Evolutionary conservation across 2,797 vertebrate genomes (phyloP), one percentile per base, ranked within the genome.

Genomic region (Acanthiza pusilla): DNA sequence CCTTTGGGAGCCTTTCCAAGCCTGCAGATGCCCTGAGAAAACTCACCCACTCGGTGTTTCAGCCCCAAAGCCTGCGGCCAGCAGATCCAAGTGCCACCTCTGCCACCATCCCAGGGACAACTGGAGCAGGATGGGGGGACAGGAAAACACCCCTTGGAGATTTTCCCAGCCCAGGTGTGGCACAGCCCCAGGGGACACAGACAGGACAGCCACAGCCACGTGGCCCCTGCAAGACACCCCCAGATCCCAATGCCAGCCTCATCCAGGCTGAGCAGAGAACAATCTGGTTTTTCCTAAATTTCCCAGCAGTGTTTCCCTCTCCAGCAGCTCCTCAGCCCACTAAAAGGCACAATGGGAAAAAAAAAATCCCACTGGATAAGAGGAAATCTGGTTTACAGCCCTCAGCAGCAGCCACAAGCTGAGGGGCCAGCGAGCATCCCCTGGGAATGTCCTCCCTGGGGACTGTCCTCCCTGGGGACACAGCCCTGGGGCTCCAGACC

Each of bases 121-220:
- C 13, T 4, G 25, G 13, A 54, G 61, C 32, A 4, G 2, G 38
- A 47, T 2, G 36, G 7, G 26, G 47, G 34, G 20, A 34, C 63
- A 20, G 65, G 40, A 26, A 26, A 32, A 48, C 7, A 3, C 48
- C 11, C 17, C 63, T 1, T 0, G 2, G 29, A 12, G 68, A 25
- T 43, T 29, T 68, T 47, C 65, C n/a, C 85, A n/a, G 63, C 38
- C 47, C 2, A 7, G 9, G 34, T 3, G 36, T 38, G 72, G 27
- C 70, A 45, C 40, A 23, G 55, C 47, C 60, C 73, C 34, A 5
- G 19, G 10, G 50, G 23, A 27, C 40, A 38, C 38, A 14, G 26
- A 25, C 38, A n/a, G 58, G 29, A 12, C 58, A 62, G 15, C 40
- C 65, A 42, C 38, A 53, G 74, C 26, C 75, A 19, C 4, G 1